Percentiles rank a stretch among this genome's conserved stretches.
Evolutionary conservation across 2,113 vertebrate genomes (phyloP).

Genomic region (Glaucidium brasilianum): DNA sequence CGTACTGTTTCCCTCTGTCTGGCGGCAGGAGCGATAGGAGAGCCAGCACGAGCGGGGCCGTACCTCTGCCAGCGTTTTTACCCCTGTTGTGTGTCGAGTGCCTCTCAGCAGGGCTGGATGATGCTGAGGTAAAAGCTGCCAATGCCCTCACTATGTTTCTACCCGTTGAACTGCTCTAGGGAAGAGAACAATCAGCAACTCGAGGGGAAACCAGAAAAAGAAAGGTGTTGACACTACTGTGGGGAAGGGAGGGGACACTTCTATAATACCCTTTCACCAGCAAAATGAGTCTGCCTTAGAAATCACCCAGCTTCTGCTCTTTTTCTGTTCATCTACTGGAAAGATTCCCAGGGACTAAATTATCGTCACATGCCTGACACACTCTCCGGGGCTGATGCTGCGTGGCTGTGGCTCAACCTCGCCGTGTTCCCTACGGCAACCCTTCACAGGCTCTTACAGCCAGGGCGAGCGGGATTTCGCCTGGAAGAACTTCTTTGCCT

Average conservation of each 20-base stretch:
- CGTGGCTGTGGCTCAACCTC: not conserved
- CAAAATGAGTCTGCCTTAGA: not conserved
- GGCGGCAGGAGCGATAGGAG: not conserved
- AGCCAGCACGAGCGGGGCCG: not conserved
- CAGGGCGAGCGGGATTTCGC: accelerated
- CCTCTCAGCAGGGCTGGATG: conserved; percentile 48
- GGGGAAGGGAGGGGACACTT: not conserved
- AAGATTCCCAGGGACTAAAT: not conserved
- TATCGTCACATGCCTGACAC: not conserved
- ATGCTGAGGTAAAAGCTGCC: conserved; percentile 2
- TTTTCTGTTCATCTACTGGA: not conserved
- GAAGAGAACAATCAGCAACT: not conserved
- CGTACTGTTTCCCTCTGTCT: not conserved
- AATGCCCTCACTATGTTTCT: not conserved
- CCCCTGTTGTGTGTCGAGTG: not conserved
- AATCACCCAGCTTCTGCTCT: not conserved
- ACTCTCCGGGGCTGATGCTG: not conserved
- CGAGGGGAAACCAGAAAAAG: not conserved
- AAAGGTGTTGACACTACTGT: not conserved
- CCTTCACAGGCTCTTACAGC: not conserved
- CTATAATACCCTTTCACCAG: not conserved
- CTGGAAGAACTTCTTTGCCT: not conserved
- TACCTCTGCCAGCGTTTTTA: conserved; percentile 36
- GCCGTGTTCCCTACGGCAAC: accelerated
- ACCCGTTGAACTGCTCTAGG: not conserved